Evolutionary conservation across 2,888 invertebrate species (phyloP), one percentile per base, ranked within the genome.

Genomic region (Rotaria macrura): DNA sequence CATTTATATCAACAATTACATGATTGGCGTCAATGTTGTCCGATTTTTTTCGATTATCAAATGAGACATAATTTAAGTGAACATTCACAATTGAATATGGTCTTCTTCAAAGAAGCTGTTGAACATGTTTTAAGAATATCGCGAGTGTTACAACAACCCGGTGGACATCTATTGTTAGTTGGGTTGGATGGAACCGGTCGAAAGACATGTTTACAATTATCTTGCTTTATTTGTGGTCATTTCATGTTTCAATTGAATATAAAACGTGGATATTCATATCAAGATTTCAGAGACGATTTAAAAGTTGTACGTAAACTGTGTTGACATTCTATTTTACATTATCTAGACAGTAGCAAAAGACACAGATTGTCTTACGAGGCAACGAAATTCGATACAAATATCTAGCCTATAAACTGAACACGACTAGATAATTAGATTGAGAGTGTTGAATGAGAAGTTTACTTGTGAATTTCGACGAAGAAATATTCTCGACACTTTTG

Each of bases 71-170:
- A 89, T 55, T 88, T 89, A 84, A 83, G 65, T 38, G 86, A 84
- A 38, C 54, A 84, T 20, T 55, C 84, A 47, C 54, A 74, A 34
- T 34, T 88, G 6, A 89, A 90, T 88, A 88, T 91, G 88, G 90
- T 91, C 79, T 91, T 91, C 87, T 91, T 91, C 88, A 89, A 89
- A 84, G 90, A 91, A 87, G 90, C 90, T 12, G 88, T 90, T 25
- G 90, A 91, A 86, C 91, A 91, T 87, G 89, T 91, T 25, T 88
- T 84, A 20, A 34, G 91, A 86, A 90, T 90, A 57, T 90, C 90
- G 6, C 87, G 91, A 43, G 90, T 91, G 20, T 89, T 91, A 87
- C 87, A 90, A 85, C 90, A 90, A 87, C 90, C 91, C 17, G 89
- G 90, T 25, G 90, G 91, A 23, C 91, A 91, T 86, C 89, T 91